Conservation (phyloP, 2,888 invertebrate species). For the Thelaira solivaga region DNA sequence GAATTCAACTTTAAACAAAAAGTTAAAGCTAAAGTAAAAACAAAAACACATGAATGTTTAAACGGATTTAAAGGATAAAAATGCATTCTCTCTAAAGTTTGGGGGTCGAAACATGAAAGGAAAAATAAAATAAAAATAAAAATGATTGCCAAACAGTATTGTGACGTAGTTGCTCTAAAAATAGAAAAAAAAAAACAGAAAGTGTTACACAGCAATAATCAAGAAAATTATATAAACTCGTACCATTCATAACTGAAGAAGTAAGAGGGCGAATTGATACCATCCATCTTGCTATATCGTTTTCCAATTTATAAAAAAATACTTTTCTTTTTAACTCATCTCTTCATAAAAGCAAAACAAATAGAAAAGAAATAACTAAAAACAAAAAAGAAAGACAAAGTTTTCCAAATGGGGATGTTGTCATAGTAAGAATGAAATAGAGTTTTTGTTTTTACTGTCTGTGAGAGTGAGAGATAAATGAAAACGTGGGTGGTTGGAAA, state of each 20-base stretch:
- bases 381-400: background rate
- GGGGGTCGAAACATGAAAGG: background rate
- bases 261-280: background rate
- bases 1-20: background rate
- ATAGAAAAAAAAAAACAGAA: constrained; percentile 18
- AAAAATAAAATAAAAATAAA: background rate
- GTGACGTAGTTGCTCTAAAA: constrained; percentile 49
- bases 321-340: background rate
- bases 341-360: constrained; percentile 17
- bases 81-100: background rate
- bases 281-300: background rate
- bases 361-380: background rate
- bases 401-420: background rate
- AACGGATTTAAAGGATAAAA: constrained; percentile 21
- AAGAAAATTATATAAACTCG: background rate
- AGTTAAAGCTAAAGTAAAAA: constrained; percentile 9
- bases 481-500: constrained; percentile 20
- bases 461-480: background rate
- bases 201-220: background rate
- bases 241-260: background rate
- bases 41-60: no score
- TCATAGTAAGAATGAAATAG: background rate
- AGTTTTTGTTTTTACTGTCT: background rate
- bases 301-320: constrained; percentile 35
- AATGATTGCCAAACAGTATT: no score